Percentiles rank a stretch among this genome's conserved stretches.
Conservation (phyloP, 2,113 vertebrate genomes). For the Rhodinocichla rosea region DNA sequence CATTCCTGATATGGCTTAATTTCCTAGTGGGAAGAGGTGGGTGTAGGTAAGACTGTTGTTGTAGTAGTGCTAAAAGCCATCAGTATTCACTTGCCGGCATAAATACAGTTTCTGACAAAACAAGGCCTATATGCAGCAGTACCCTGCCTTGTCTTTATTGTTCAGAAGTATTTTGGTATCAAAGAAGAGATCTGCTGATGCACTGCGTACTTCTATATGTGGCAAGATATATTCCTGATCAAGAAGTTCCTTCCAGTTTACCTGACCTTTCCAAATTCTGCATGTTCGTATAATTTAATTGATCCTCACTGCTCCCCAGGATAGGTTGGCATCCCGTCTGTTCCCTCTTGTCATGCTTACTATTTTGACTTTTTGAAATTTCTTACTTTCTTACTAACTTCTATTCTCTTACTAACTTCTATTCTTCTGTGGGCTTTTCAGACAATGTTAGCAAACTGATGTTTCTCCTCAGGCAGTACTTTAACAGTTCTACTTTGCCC, state of each 20-base stretch:
- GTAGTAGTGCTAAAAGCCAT: neutral
- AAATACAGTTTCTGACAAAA: neutral
- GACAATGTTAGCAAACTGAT: neutral
- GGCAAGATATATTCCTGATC: neutral
- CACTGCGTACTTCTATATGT: neutral
- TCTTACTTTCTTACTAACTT: neutral
- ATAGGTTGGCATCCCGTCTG: accelerated
- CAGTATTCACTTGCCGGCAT: neutral
- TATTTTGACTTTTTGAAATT: neutral
- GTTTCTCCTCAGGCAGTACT: neutral
- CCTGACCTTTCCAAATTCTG: neutral
- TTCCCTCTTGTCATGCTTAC: neutral
- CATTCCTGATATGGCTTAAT: neutral
- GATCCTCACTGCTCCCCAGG: neutral
- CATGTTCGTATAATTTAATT: neutral
- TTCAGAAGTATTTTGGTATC: neutral
- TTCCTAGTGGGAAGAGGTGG: neutral
- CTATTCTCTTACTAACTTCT: neutral
- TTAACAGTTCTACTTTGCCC: neutral
- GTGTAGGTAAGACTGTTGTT: neutral
- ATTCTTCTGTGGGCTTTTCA: neutral
- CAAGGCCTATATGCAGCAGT: neutral
- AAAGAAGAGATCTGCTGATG: neutral
- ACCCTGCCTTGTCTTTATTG: neutral
- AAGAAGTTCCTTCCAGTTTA: neutral